Conservation (phyloP, 2,797 vertebrate species). For the Clarias laeviceps region DNA sequence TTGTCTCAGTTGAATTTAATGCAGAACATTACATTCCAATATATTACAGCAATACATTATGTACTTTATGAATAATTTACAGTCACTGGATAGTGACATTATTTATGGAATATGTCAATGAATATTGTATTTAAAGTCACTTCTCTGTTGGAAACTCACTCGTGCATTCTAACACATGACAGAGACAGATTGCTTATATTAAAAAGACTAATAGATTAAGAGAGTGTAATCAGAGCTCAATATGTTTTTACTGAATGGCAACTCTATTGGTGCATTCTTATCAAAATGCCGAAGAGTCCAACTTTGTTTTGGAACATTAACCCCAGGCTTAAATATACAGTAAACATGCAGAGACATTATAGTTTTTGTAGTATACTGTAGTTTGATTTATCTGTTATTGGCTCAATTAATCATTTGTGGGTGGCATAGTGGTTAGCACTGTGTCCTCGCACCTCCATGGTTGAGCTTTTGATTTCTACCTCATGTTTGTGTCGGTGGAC, state of each 20-base stretch:
- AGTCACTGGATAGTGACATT: neutral
- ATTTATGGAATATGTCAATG: conserved; percentile 6
- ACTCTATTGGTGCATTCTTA: neutral
- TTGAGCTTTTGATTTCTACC: too few relatives aligned
- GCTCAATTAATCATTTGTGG: neutral
- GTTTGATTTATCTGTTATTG: neutral
- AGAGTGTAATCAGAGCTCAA: neutral
- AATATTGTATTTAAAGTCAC: conserved; percentile 7
- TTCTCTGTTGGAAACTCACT: conserved; percentile 23
- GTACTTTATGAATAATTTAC: conserved; percentile 18
- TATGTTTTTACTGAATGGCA: conserved; percentile 6
- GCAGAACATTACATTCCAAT: neutral
- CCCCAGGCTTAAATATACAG: neutral
- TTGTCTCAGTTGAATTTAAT: neutral
- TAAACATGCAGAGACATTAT: neutral
- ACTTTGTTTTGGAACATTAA: conserved; percentile 15
- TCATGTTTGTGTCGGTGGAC: too few relatives aligned
- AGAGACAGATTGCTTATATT: conserved; percentile 32
- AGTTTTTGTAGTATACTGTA: neutral
- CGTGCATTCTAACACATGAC: conserved; percentile 20
- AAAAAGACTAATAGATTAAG: conserved; percentile 14
- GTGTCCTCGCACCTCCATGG: too few relatives aligned
- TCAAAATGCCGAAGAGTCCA: neutral
- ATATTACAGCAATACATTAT: conserved; percentile 14
- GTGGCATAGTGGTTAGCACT: too few relatives aligned